These are phyloP conservation scores for Agrilus mali DNA, from an alignment of 2,888 invertebrate species.

Conservation along the genomic window DNA sequence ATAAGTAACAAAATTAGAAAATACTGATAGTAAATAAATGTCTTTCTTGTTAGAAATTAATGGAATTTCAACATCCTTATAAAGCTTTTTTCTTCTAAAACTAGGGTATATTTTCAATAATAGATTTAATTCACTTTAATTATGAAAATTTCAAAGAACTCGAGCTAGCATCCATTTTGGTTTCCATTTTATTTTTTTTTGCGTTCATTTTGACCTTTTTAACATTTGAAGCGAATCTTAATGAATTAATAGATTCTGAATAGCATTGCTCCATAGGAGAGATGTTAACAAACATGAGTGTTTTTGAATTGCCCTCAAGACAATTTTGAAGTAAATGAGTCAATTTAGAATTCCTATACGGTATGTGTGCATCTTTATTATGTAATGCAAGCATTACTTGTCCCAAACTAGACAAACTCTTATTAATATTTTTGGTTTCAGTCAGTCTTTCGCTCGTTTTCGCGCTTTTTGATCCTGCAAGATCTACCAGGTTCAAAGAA, in stretches of 20 bases:
- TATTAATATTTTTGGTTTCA: conserved; percentile 79
- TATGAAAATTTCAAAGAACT: no score
- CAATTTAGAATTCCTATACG: conserved; percentile 80
- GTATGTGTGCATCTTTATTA: conserved; percentile 74
- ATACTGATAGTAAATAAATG: no score
- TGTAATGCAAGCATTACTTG: conserved; percentile 72
- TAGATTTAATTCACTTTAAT: no score
- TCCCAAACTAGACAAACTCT: conserved; percentile 67
- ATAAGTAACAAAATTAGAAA: no score
- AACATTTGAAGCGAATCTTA: conserved; percentile 60
- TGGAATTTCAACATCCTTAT: no score
- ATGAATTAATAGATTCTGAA: no score
- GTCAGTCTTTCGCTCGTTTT: conserved; percentile 48
- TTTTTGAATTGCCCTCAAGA: conserved; percentile 84
- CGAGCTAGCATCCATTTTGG: no score
- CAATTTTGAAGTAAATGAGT: conserved; percentile 81
- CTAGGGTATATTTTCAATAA: no score
- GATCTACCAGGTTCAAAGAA: conserved; percentile 69
- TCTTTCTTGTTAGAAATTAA: no score
- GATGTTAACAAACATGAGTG: conserved; percentile 85
- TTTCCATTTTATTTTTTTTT: conserved; percentile 40
- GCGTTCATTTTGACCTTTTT: conserved; percentile 67
- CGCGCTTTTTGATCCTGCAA: conserved; percentile 78
- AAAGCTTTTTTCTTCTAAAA: no score
- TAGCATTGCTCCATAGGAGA: conserved; percentile 75